Evolutionary conservation across 2,797 vertebrate genomes (phyloP), one percentile per base, ranked within the genome.

Genomic region (Heliangelus exortis): DNA sequence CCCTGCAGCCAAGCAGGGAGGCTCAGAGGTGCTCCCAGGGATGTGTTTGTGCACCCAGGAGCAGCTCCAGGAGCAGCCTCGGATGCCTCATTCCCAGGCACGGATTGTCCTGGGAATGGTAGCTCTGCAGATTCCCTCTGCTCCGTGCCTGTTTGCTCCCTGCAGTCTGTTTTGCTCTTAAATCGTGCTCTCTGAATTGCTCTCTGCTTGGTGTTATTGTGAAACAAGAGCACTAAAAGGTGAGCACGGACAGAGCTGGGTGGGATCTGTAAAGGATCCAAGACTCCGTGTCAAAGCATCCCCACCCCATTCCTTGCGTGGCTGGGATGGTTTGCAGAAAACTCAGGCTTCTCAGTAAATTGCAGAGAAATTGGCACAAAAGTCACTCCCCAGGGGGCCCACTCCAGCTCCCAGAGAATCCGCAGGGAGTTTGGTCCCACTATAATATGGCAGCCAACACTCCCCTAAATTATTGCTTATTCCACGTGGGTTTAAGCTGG

Each of bases 301-400:
- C 82, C 85, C 90, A 89, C 92, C 93, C 66, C 92, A 95, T 94
- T 94, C 89, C 75, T 84, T 26, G 50, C 87, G 6, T 92, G 78
- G 59, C 31, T 91, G 90, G 72, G 63, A 78, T 91, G 57, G 57
- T 84, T 87, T 59, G 72, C 31, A 26, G 28, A 75, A 90, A 87
- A 47, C 48, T 51, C 25, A 12, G 36, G 2, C 58, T 88, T 75
- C 68, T 72, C 61, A 8, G 13, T 72, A 34, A 85, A 57, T 31
- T 36, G n/a, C 34, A 47, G 45, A 50, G 53, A 20, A 77, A 57
- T 8, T 65, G 68, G 80, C 33, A n/a, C 43, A 72, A 29, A 62
- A 71, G n/a, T 41, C 4, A 57, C 50, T 36, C 62, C 13, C 20
- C 4, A 7, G 62, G 71, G 41, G 84, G 62, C 67, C 26, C 10